Base-by-base conservation (phyloP, 35 echinoderm and acorn worm genomes). In the Patiria miniata region DNA sequence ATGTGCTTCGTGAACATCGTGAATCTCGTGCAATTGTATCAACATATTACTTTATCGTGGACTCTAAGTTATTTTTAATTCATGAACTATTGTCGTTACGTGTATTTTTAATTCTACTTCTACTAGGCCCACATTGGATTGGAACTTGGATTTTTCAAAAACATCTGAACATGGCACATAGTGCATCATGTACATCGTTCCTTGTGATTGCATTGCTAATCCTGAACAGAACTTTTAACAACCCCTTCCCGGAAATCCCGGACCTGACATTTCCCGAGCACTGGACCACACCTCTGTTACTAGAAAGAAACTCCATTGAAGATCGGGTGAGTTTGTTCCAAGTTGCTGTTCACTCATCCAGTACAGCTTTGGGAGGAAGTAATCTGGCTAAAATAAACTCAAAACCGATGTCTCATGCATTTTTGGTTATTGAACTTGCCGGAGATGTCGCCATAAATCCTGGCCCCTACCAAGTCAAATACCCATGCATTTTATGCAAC, bases 321-420 rank as follows among this genome's bases (percentile, higher is more conserved):
- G 39, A 85, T 15, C 83, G 54, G 83, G 83, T 85, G 83, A 85
- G 83, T 68, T 85, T 58, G 83, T 65, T 85, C 83, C 83, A 85
- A 65, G 60, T 65, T 85, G 2, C 83, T 85, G 34, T 60, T 5
- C 28, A 16, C n/a, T 85, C 36, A 85, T 26, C 44, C 39, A 21
- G 17, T 33, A 44, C 21, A 17, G 21, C 38, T 26, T 21, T 32
- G 3, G 56, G 77, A 14, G 69, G 34, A n/a, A 36, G 34, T 7
- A 51, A 40, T n/a, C n/a, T n/a, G 22, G 28, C 56, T 8, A 42
- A 22, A 1, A 19, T 88, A 9, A 37, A 88, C 36, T 68, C 69
- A 57, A 83, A 32, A 8, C 81, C 86, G 36, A 79, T 14, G 44
- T 5, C 86, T 21, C 38, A 79, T 57, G 52, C 65, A 6, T 57